Conservation (phyloP, 2,888 invertebrate species). For the Lithophane ornitopus region DNA sequence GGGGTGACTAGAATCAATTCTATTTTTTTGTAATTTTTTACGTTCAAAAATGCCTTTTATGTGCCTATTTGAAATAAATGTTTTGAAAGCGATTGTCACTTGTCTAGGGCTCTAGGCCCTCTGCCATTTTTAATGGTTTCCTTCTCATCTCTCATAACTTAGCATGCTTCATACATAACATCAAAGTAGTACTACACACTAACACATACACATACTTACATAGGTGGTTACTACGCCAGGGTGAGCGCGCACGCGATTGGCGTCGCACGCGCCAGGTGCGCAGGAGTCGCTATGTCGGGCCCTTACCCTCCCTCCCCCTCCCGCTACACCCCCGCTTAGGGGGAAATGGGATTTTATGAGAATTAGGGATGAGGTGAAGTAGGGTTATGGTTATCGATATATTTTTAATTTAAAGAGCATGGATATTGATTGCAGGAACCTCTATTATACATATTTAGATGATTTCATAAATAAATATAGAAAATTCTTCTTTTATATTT, state of each 20-base stretch:
- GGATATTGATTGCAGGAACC: background rate
- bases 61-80: too few relatives aligned
- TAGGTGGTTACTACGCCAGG: slow-evolving; percentile 30
- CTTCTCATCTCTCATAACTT: background rate
- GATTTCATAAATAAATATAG: too few relatives aligned
- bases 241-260: slow-evolving; percentile 81
- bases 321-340: slow-evolving; percentile 58
- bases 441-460: too few relatives aligned
- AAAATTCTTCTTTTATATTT: too few relatives aligned
- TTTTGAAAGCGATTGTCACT: background rate
- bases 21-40: too few relatives aligned
- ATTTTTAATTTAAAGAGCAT: background rate
- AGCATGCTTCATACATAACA: background rate
- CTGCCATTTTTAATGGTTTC: background rate
- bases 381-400: slow-evolving; percentile 42
- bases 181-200: slow-evolving; percentile 10
- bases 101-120: background rate
- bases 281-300: slow-evolving; percentile 64
- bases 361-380: slow-evolving; percentile 39
- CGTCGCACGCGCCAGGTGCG: slow-evolving; percentile 81
- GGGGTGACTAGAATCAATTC: too few relatives aligned
- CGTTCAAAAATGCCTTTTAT: too few relatives aligned
- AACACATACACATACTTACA: slow-evolving; percentile 11
- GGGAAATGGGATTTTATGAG: slow-evolving; percentile 68
- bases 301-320: slow-evolving; percentile 17